These are phyloP conservation scores for Otolemur crassicaudatus DNA, from an alignment of 2,797 vertebrate genomes.

Conservation along the genomic window DNA sequence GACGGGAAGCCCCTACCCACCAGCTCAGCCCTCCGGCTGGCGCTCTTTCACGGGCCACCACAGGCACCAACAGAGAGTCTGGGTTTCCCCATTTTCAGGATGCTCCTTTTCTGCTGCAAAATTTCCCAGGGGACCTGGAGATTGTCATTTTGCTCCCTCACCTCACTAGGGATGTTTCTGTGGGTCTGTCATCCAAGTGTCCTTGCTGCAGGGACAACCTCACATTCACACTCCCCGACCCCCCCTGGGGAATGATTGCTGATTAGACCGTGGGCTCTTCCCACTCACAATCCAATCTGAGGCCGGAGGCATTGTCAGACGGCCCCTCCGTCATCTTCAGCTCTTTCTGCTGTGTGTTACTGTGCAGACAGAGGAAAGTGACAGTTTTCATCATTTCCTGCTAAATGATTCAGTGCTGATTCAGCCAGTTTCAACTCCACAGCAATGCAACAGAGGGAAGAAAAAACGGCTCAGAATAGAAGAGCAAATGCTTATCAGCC, in stretches of 20 bases:
- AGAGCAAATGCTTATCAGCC: conserved; percentile 43
- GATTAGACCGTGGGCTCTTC: conserved; percentile 54
- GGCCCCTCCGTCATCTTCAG: conserved; percentile 38
- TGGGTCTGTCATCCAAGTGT: background rate
- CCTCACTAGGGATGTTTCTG: background rate
- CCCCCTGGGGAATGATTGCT: background rate
- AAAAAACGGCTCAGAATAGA: conserved; percentile 7
- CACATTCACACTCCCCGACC: background rate
- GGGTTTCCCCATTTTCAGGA: background rate
- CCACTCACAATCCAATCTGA: conserved; percentile 38
- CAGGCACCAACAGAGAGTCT: background rate
- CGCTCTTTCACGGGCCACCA: background rate
- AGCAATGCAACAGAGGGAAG: background rate
- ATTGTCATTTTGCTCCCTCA: background rate
- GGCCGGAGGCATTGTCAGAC: conserved; percentile 61
- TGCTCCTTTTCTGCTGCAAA: background rate
- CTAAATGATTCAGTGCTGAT: conserved; percentile 76
- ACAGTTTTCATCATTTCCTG: conserved; percentile 75
- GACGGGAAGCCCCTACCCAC: background rate
- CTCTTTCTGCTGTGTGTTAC: conserved; percentile 61
- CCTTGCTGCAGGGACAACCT: conserved; percentile 35
- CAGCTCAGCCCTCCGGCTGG: background rate
- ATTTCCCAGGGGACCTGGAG: background rate
- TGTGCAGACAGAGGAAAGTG: conserved; percentile 34
- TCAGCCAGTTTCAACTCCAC: conserved; percentile 68